A percentile compares a stretch with the other conserved stretches of the same genome.
These are phyloP conservation scores for Saturnia japonica DNA, from an alignment of 2,888 invertebrate genomes.

Conservation along the genomic window DNA sequence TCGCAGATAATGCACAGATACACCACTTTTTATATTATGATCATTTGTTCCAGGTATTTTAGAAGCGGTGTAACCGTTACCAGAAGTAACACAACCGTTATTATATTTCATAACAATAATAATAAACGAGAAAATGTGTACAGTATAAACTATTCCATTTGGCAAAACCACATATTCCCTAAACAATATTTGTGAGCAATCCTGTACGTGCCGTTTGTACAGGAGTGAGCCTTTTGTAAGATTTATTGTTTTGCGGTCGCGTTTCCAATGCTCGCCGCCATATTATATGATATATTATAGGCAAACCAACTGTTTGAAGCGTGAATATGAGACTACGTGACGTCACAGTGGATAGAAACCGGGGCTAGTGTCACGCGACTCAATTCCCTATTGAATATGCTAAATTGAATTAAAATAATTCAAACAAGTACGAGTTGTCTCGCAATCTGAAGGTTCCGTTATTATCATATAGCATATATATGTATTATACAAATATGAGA, in stretches of 20 bases:
- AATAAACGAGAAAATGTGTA: background rate
- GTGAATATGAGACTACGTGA: background rate
- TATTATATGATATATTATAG: background rate
- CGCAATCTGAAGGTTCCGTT: background rate
- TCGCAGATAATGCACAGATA: background rate
- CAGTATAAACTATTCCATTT: background rate
- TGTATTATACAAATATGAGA: too few relatives aligned
- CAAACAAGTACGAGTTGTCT: background rate
- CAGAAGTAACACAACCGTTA: background rate
- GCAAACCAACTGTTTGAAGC: background rate
- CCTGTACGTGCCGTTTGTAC: background rate
- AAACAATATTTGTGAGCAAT: slow-evolving; percentile 10
- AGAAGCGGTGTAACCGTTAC: background rate
- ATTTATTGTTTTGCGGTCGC: slow-evolving; percentile 5
- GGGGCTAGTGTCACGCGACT: background rate
- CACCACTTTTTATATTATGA: background rate
- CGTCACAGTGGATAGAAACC: background rate
- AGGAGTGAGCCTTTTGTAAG: background rate
- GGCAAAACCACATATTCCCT: background rate
- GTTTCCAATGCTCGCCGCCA: background rate
- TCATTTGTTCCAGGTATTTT: background rate
- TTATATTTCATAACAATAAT: background rate
- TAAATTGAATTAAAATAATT: background rate
- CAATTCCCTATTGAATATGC: background rate
- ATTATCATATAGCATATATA: too few relatives aligned